Evolutionary conservation across 2,888 invertebrate genomes (phyloP).

Genomic region (Ennomos erosarius): DNA sequence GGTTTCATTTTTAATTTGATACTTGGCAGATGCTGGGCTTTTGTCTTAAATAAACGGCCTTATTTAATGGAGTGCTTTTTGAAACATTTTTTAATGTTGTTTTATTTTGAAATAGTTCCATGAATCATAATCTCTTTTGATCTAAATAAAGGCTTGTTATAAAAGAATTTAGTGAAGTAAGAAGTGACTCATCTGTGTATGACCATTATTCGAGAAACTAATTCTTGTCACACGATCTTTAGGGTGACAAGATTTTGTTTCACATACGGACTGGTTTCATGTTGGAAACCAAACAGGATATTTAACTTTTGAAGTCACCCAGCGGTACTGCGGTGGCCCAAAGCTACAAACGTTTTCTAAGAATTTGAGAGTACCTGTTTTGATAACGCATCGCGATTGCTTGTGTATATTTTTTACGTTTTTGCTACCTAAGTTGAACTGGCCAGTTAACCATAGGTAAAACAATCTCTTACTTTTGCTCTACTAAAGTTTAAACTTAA

Average conservation of each 20-base stretch:
- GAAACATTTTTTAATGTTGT: conserved; percentile 13
- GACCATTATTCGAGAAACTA: conserved; percentile 63
- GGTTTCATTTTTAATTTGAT: conserved; percentile 71
- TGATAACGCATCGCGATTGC: conserved; percentile 31
- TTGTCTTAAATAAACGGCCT: conserved; percentile 43
- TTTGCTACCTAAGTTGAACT: neutral
- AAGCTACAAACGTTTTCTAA: conserved; percentile 32
- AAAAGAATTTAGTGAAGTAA: conserved; percentile 48
- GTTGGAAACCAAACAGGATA: conserved; percentile 8
- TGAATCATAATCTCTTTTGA: conserved; percentile 20
- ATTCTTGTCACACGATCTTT: conserved; percentile 65
- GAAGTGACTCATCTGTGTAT: conserved; percentile 57
- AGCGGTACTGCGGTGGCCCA: conserved; percentile 15
- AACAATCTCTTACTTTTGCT: too few species aligned
- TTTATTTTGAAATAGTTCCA: conserved; percentile 19
- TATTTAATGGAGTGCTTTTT: conserved; percentile 29
- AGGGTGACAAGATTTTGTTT: conserved; percentile 33
- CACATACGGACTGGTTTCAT: conserved; percentile 5
- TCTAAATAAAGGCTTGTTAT: conserved; percentile 31
- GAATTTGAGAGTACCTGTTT: conserved; percentile 34
- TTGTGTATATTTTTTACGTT: conserved; percentile 2
- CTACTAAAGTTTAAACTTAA: too few species aligned
- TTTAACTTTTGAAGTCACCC: conserved; percentile 20
- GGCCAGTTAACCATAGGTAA: neutral
- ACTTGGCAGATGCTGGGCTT: conserved; percentile 55